Base-by-base conservation (phyloP, 2,113 vertebrate genomes). In the Alosa alosa region DNA sequence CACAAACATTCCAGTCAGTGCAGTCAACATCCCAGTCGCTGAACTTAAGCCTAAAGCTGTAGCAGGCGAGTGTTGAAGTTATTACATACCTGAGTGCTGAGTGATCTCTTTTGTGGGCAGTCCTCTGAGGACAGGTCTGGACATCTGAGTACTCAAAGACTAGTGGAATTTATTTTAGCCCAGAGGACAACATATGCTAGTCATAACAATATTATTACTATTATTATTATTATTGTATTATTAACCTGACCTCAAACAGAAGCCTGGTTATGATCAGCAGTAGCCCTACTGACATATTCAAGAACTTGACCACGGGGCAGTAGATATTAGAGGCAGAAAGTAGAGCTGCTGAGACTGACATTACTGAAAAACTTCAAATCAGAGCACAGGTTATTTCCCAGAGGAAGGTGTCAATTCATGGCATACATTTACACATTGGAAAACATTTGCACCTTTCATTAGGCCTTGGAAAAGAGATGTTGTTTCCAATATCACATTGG, bases 131-230 rank as follows among this genome's bases (percentile, higher is more conserved):
- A 78, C 72, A 39, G 25, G 72, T 17, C 72, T 78, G 64, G 64
- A 68, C 31, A 3, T 25, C 64, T 68, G 31, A 15, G 39, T 5
- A 39, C 13, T 78, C 3, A 39, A 78, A 15, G 31, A 39, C 72
- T 15, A 31, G 25, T 13, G 68, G 68, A 75, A 41, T 13, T 78
- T 39, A 36, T 39, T 78, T 78, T 36, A 78, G 72, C 31, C 72
- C 11, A 15, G 25, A 78, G 72, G 31, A 78, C 72, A 17, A 36
- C 72, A 39, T 39, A 39, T 78, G 72, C 72, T 39, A 39, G 31
- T 78, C 72, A 78, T 78, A 5, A 78, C 39, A 78, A 78, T 78
- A 39, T 78, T 78, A 78, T 75, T 75, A 72, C 36, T 72, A n/a
- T 60, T 60, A 36, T 57, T 52, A 52, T 52, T 52, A 52, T 52